These are phyloP conservation scores for Allacma fusca DNA, from an alignment of 2,888 invertebrate genomes.

Conservation along the genomic window DNA sequence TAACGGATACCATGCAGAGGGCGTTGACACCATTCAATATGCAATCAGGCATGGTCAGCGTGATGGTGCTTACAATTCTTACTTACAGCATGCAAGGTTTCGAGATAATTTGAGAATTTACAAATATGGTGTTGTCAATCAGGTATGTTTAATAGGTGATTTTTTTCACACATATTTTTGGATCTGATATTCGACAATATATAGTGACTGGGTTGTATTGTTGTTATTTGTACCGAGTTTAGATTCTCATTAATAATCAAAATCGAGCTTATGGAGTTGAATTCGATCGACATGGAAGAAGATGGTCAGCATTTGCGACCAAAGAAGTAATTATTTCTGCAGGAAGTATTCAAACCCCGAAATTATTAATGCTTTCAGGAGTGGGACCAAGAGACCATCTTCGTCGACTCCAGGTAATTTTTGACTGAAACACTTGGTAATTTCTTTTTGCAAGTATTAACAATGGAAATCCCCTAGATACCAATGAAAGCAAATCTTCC, in stretches of 20 bases:
- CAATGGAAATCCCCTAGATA: background rate
- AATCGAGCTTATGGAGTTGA: slow-evolving; percentile 53
- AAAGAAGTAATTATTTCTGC: slow-evolving; percentile 53
- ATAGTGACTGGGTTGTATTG: too few species aligned
- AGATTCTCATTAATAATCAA: background rate
- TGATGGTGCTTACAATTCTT: slow-evolving; percentile 47
- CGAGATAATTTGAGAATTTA: slow-evolving; percentile 54
- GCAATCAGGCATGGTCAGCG: slow-evolving; percentile 40
- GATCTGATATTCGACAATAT: too few species aligned
- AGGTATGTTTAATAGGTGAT: slow-evolving; percentile 45
- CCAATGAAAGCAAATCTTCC: slow-evolving; percentile 11
- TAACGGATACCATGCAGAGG: slow-evolving; percentile 64
- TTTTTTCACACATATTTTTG: too few species aligned
- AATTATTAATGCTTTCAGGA: slow-evolving; percentile 46
- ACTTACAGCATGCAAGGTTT: slow-evolving; percentile 49
- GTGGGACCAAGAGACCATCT: slow-evolving; percentile 48
- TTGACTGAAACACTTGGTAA: background rate
- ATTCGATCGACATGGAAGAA: slow-evolving; percentile 51
- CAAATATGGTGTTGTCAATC: slow-evolving; percentile 57
- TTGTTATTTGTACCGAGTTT: too few species aligned
- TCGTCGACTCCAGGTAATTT: slow-evolving; percentile 44
- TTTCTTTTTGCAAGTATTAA: background rate
- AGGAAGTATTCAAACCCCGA: slow-evolving; percentile 50
- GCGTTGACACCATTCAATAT: slow-evolving; percentile 50
- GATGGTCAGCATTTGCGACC: slow-evolving; percentile 42